A percentile compares a stretch with the other conserved stretches of the same genome.
Conservation (phyloP, 2,797 vertebrate genomes). For the Picus viridis region DNA sequence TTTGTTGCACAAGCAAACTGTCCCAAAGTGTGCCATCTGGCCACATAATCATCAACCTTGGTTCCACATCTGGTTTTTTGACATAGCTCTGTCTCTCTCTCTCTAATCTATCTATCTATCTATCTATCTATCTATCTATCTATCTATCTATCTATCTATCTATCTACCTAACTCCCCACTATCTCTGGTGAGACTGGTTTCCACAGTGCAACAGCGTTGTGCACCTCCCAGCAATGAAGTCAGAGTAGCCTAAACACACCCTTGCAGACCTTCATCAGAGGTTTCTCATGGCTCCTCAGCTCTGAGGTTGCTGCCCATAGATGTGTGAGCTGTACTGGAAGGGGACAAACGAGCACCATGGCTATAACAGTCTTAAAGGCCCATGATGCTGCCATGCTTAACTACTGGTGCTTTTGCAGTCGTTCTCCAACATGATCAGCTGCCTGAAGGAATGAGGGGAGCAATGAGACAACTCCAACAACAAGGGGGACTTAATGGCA, state of each 20-base stretch:
- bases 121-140: no score
- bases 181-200: not conserved
- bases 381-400: no score
- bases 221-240: not conserved
- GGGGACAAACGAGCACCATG: rapidly evolving
- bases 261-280: not conserved
- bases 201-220: rapidly evolving
- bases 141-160: no score
- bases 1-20: not conserved
- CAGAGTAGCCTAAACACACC: not conserved
- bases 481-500: not conserved
- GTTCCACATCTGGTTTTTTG: not conserved
- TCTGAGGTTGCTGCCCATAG: not conserved
- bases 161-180: no score
- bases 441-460: not conserved
- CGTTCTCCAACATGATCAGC: not conserved
- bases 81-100: no score
- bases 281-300: not conserved
- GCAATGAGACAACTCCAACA: not conserved
- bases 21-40: not conserved
- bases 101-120: no score
- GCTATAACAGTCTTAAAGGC: not conserved
- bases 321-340: not conserved
- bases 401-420: not conserved
- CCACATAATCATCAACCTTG: not conserved